Conservation (phyloP, 2,888 invertebrate species). For the Atrina japonica region DNA sequence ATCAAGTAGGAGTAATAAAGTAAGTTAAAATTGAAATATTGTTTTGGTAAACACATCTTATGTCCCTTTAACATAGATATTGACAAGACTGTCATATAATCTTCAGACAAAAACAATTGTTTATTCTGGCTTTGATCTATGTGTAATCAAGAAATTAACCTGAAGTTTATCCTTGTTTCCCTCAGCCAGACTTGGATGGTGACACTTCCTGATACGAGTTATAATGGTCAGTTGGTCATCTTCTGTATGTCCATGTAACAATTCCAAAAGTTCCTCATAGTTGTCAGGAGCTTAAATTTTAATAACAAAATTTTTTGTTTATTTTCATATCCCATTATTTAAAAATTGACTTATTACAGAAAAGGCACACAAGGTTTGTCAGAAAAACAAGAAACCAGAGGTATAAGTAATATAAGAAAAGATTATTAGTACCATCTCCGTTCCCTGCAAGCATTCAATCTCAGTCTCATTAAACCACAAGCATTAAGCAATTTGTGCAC, state of each 20-base stretch:
- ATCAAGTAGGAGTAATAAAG: not conserved
- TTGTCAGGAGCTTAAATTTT: constrained; percentile 27
- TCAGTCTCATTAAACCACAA: no score
- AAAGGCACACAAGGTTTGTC: not conserved
- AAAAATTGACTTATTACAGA: not conserved
- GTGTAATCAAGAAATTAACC: no score
- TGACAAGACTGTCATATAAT: no score
- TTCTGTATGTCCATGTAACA: constrained; percentile 85
- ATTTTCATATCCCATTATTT: not conserved
- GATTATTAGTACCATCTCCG: no score
- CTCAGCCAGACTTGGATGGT: constrained; percentile 90
- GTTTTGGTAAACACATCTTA: not conserved
- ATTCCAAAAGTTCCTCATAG: constrained; percentile 85
- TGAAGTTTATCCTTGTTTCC: constrained; percentile 90
- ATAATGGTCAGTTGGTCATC: constrained; percentile 87
- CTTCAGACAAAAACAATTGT: no score
- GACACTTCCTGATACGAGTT: constrained; percentile 92
- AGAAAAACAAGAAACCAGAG: not conserved
- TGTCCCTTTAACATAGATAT: not conserved
- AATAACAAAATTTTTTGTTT: not conserved
- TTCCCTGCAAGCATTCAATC: no score
- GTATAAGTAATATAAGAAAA: not conserved
- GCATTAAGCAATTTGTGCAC: no score
- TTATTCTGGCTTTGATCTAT: no score
- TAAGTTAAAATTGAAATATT: not conserved